Evolutionary conservation across 2,888 invertebrate species (phyloP).

Genomic region (Eilema caniola): DNA sequence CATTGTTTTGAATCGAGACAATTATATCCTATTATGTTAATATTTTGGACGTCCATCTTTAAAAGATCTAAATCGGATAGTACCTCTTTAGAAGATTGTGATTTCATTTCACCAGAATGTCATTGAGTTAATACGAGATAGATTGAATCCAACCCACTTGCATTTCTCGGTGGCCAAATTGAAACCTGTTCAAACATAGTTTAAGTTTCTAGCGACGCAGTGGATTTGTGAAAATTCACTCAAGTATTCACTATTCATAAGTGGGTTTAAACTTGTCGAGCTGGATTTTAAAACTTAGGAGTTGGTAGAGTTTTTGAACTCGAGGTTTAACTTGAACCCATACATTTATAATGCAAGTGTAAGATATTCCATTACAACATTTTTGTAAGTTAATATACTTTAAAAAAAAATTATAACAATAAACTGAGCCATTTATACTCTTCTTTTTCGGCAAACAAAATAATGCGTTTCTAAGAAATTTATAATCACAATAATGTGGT

Average conservation of each 20-base stretch:
- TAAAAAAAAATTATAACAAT: not conserved
- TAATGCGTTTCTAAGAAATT: not conserved
- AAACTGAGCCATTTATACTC: not conserved
- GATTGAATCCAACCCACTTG: constrained; percentile 41
- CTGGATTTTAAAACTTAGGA: constrained; percentile 54
- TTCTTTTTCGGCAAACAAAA: not conserved
- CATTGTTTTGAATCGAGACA: not conserved
- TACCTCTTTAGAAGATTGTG: not conserved
- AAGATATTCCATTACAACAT: not conserved
- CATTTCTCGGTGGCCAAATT: constrained; percentile 47
- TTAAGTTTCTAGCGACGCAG: constrained; percentile 48
- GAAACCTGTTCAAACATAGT: constrained; percentile 55
- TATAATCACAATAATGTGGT: not conserved
- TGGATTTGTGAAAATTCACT: constrained; percentile 55
- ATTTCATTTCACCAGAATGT: constrained; percentile 36
- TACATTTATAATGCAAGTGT: not conserved
- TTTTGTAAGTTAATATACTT: not conserved
- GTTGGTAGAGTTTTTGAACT: constrained; percentile 40
- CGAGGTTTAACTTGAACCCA: not conserved
- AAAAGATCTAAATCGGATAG: not conserved
- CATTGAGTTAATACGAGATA: constrained; percentile 42
- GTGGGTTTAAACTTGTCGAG: constrained; percentile 57
- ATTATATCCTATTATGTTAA: not conserved
- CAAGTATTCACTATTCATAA: constrained; percentile 55
- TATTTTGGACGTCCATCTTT: not conserved